phyloP scores from a whole-genome alignment of 2,888 invertebrate species.

The Drosophila heteroneura region DNA sequence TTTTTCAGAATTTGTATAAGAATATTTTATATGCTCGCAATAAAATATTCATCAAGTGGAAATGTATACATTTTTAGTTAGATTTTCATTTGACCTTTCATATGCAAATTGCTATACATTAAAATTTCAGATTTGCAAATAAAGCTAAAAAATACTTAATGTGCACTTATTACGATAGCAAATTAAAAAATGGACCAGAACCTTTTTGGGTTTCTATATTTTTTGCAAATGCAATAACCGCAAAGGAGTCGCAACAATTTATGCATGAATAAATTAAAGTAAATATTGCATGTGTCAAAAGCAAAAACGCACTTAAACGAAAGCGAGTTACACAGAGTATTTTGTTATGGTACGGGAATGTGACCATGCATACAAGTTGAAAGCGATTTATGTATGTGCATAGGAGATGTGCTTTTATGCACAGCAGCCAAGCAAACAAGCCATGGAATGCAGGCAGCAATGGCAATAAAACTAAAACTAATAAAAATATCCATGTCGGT shows the following conservation, averaged over 20 bases:
- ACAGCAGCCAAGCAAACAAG: slow-evolving; percentile 23
- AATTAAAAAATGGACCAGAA: slow-evolving; percentile 41
- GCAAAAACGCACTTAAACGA: slow-evolving; percentile 42
- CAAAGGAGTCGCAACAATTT: slow-evolving; percentile 28
- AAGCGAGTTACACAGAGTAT: slow-evolving; percentile 7
- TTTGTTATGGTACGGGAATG: neutral
- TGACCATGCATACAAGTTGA: slow-evolving; percentile 9
- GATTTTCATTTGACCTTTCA: neutral
- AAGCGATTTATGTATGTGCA: slow-evolving; percentile 47
- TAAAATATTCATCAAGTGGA: neutral
- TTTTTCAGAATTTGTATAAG: neutral
- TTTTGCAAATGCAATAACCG: slow-evolving; percentile 27
- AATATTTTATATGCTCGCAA: too few species aligned
- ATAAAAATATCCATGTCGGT: slow-evolving; percentile 50
- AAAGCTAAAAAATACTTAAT: neutral
- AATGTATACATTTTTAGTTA: neutral
- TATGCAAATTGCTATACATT: slow-evolving; percentile 2
- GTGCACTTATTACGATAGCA: neutral
- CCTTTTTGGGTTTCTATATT: slow-evolving; percentile 12
- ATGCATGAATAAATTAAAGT: slow-evolving; percentile 47
- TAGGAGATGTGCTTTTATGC: slow-evolving; percentile 26
- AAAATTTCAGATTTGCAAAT: neutral
- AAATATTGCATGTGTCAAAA: slow-evolving; percentile 52
- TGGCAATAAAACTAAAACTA: slow-evolving; percentile 30
- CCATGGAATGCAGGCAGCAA: slow-evolving; percentile 15